These are phyloP conservation scores for Catharus minimus DNA, from an alignment of 2,113 vertebrate genomes.

Conservation along the genomic window DNA sequence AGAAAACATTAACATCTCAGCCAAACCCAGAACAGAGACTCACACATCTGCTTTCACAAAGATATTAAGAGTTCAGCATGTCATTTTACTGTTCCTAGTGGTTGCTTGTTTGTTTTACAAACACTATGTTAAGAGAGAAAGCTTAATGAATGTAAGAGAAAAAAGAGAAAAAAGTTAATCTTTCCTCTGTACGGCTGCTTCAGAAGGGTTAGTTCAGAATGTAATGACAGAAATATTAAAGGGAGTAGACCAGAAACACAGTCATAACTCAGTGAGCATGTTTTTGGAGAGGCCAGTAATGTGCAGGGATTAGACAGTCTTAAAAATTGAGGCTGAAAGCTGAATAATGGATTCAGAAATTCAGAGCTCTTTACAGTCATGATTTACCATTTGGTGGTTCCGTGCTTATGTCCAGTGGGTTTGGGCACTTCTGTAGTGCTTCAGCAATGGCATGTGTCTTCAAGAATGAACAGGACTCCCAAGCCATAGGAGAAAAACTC, in stretches of 20 bases:
- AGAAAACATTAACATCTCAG: background rate
- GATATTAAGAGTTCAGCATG: background rate
- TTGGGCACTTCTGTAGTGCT: background rate
- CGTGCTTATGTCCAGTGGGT: background rate
- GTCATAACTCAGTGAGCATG: background rate
- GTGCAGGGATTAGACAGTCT: background rate
- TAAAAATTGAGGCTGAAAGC: background rate
- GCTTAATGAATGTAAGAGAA: background rate
- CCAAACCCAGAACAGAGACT: background rate
- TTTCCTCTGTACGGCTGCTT: background rate
- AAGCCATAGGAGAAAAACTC: background rate
- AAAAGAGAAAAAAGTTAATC: background rate
- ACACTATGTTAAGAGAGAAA: accelerated
- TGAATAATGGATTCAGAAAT: background rate
- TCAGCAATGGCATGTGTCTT: background rate
- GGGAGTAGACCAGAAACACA: background rate
- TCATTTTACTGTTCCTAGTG: background rate
- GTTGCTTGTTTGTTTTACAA: background rate
- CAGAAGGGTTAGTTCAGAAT: background rate
- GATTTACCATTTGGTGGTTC: background rate
- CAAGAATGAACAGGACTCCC: background rate
- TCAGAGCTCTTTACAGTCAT: background rate
- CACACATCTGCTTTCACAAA: background rate
- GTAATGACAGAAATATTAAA: background rate
- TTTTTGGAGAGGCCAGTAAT: background rate